Base-by-base conservation (phyloP, 2,888 invertebrate species). In the Lepas anatifera region DNA sequence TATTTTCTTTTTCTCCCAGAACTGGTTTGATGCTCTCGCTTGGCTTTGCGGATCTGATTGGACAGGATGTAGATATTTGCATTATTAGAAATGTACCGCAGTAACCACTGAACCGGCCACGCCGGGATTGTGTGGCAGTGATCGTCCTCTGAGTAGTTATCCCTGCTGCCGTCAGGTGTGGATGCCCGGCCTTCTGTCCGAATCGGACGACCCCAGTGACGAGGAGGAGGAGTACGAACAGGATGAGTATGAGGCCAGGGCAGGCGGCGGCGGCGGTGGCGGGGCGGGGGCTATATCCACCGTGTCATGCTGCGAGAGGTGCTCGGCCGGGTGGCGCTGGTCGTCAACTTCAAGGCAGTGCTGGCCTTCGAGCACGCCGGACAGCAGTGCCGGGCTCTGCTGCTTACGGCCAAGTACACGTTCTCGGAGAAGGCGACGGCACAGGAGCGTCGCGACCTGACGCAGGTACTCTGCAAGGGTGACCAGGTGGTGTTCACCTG, bases 281-380 rank as follows among this genome's bases (percentile, higher is more conserved):
- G n/a, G 52, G 11, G 11, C 13, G 52, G 52, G 32, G 22, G 32
- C 32, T 58, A 35, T 10, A 58, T 58, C 6, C 35, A 16, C 22
- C 58, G 58, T 11, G 22, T 3, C 2, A 35, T 18, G 22, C 32
- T 58, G 22, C 32, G 22, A 22, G 16, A 18, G 22, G 3, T 8
- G 2, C 1, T 39, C 2, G 66, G 66, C 25, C 13, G 25, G 13
- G 66, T 66, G 13, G 66, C n/a, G 35, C 16, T 27, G 25, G 66
- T 66, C 39, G 4, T 25, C 25, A 39, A 41, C 39, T 39, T 25
- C 66, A 66, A 66, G 39, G 66, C 66, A 4, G 66, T 66, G 39
- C 66, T 66, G 66, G 7, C 41, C 11, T 66, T 66, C 66, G 66
- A 66, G 13, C 39, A 66, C 39, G 27, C 13, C 66, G 66, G 66